Conservation (phyloP, 2,113 vertebrate species). For the Chroicocephalus ridibundus region DNA sequence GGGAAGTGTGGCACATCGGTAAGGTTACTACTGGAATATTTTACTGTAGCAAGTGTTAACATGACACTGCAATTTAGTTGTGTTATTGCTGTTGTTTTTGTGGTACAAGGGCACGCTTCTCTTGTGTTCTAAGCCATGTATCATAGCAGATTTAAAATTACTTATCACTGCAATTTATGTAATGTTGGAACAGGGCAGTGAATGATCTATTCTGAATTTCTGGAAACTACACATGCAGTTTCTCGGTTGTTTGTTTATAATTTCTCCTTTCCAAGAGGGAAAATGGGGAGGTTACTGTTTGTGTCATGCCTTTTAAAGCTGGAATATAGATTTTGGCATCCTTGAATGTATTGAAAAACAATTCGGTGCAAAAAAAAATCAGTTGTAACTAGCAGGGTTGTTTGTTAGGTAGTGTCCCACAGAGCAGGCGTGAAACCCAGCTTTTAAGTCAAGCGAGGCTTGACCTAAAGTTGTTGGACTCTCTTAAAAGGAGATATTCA, state of each 20-base stretch:
- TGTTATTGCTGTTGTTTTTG: not conserved
- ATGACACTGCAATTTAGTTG: not conserved
- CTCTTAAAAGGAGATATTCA: not conserved
- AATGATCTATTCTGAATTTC: not conserved
- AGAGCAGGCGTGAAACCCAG: not conserved
- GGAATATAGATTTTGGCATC: not conserved
- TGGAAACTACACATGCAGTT: not conserved
- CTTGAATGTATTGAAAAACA: not conserved
- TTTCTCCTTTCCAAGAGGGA: not conserved
- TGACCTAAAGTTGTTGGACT: not conserved
- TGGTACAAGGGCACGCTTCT: not conserved
- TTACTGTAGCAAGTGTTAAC: not conserved
- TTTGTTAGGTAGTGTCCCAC: not conserved
- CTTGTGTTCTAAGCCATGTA: not conserved
- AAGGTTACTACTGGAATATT: not conserved
- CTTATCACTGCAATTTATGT: not conserved
- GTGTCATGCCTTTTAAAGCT: not conserved
- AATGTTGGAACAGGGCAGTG: rapidly evolving
- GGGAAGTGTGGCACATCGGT: slow-evolving; percentile 90
- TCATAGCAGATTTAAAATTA: not conserved
- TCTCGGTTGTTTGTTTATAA: not conserved
- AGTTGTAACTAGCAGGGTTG: not conserved
- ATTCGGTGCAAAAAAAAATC: not conserved
- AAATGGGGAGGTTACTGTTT: not conserved
- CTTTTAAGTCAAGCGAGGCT: not conserved